Percentiles rank a stretch among this genome's conserved stretches.
These are phyloP conservation scores for Excalfactoria chinensis DNA, from an alignment of 2,113 vertebrate species.

Conservation along the genomic window DNA sequence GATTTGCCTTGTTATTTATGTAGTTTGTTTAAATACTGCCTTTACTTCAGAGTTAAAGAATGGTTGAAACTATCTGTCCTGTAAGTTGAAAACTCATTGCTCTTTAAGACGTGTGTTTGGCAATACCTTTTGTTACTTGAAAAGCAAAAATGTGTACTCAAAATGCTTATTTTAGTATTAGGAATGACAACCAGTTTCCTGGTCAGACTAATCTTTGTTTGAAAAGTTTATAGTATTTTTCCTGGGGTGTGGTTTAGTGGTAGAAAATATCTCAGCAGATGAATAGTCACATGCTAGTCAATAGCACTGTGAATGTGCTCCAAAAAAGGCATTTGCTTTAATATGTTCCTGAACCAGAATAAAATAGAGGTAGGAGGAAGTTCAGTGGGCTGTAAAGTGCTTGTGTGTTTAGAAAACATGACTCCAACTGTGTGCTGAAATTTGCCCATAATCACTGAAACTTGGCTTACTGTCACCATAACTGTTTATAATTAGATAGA, in stretches of 20 bases:
- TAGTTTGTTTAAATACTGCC: not conserved
- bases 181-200: not conserved
- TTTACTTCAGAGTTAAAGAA: not conserved
- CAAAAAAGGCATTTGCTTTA: not conserved
- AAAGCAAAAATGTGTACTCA: not conserved
- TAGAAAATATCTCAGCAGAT: not conserved
- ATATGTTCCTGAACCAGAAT: not conserved
- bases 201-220: not conserved
- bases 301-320: not conserved
- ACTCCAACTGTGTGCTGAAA: not conserved
- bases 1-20: not conserved
- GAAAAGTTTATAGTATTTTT: not conserved
- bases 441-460: not conserved
- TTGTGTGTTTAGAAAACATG: not conserved
- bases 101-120: not conserved
- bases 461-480: not conserved
- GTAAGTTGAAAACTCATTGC: not conserved
- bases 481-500: not conserved
- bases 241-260: not conserved
- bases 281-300: not conserved
- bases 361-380: not conserved
- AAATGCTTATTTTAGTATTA: not conserved
- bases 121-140: not conserved
- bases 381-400: not conserved
- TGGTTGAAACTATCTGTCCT: not conserved